These are phyloP conservation scores for Timema cristinae DNA, from an alignment of 2,888 invertebrate species.

Conservation along the genomic window DNA sequence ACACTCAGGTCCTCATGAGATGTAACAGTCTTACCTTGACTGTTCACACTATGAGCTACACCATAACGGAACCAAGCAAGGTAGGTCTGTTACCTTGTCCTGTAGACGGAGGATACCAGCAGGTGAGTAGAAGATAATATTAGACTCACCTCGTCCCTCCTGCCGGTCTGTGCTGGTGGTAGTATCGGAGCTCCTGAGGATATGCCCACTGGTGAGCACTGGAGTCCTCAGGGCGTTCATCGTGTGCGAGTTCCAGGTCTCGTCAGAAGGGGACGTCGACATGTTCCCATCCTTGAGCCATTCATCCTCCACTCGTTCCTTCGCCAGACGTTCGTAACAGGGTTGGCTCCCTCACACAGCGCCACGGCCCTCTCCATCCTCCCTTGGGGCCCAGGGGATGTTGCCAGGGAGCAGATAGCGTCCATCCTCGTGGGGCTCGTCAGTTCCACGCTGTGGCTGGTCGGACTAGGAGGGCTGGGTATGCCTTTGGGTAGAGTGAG, in stretches of 20 bases:
- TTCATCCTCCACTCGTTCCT: conserved; percentile 14
- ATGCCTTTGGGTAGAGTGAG: conserved; percentile 51
- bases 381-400: conserved; percentile 10
- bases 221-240: conserved; percentile 29
- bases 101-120: no score
- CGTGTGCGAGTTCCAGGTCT: conserved; percentile 36
- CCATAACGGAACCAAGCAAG: no score
- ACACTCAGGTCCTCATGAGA: no score
- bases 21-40: no score
- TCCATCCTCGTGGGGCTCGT: conserved; percentile 11
- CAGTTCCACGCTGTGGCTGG: conserved; percentile 5
- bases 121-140: no score
- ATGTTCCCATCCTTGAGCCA: conserved; percentile 19
- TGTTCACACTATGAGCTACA: no score
- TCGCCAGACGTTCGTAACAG: background rate
- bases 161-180: background rate
- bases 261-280: conserved; percentile 30
- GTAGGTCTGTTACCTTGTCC: no score
- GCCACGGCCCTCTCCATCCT: background rate
- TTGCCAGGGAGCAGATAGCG: conserved; percentile 17
- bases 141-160: no score
- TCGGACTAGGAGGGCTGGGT: conserved; percentile 52
- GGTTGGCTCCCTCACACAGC: conserved; percentile 12
- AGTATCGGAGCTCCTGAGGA: conserved; percentile 14
- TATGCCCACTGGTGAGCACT: conserved; percentile 21